Evolutionary conservation across 2,888 invertebrate genomes (phyloP).

Genomic region (Petrolisthes cinctipes): DNA sequence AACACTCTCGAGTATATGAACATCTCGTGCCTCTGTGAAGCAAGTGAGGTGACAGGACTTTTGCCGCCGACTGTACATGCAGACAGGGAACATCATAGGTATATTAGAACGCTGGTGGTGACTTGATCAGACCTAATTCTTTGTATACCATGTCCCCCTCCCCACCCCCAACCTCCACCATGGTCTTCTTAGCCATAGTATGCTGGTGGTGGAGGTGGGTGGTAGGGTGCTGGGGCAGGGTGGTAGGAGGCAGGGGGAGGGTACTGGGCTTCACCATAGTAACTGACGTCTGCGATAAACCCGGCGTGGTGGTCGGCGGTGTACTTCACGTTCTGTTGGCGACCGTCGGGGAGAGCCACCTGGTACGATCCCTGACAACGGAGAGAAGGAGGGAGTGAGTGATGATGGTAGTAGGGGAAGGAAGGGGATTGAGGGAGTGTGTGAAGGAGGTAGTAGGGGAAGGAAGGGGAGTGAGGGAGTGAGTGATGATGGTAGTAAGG

Average conservation of each 20-base stretch:
- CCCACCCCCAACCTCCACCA: no score
- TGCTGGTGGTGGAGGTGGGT: slow-evolving; percentile 27
- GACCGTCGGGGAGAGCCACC: slow-evolving; percentile 80
- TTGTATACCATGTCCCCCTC: background rate
- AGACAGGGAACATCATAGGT: no score
- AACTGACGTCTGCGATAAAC: slow-evolving; percentile 47
- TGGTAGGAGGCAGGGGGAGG: slow-evolving; percentile 30
- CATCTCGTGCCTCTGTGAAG: no score
- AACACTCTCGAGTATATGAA: no score
- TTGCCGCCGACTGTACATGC: no score
- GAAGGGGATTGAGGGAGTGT: background rate
- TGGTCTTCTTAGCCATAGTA: background rate
- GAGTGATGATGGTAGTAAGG: background rate
- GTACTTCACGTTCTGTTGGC: slow-evolving; percentile 68
- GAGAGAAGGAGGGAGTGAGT: background rate
- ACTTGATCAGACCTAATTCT: background rate
- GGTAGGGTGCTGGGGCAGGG: slow-evolving; percentile 19
- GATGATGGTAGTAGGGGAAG: background rate
- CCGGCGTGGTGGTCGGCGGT: slow-evolving; percentile 55
- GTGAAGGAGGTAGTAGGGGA: background rate
- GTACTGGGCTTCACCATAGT: slow-evolving; percentile 49
- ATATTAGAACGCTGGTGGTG: no score
- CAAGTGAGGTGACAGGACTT: no score
- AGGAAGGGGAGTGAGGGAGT: background rate
- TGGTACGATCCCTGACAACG: slow-evolving; percentile 73